phyloP scores from a whole-genome alignment of 1,140 invertebrate genomes.

The Paracyclopina nana region DNA sequence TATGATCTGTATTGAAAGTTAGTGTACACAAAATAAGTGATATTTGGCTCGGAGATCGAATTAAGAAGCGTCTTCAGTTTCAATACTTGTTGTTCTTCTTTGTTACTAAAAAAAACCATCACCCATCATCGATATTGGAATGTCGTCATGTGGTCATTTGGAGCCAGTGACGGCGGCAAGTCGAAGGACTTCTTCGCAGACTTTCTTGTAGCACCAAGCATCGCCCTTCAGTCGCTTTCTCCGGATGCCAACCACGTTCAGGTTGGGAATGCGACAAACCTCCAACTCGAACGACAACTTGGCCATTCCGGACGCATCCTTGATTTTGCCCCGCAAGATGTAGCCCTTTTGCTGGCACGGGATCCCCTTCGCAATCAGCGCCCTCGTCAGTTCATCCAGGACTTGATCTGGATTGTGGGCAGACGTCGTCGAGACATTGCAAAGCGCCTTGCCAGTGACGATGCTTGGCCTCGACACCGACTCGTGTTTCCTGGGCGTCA shows the following conservation, averaged over 20 bases:
- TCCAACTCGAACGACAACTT: slow-evolving; percentile 53
- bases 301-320: slow-evolving; percentile 31
- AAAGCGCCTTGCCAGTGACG: slow-evolving; percentile 35
- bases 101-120: too few species aligned
- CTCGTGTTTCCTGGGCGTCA: slow-evolving; percentile 42
- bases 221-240: slow-evolving; percentile 43
- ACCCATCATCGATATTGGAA: too few species aligned
- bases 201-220: slow-evolving; percentile 60
- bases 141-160: too few species aligned
- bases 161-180: too few species aligned
- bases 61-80: too few species aligned
- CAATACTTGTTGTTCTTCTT: too few species aligned
- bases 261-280: slow-evolving; percentile 37
- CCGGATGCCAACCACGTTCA: slow-evolving; percentile 27
- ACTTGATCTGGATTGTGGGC: slow-evolving; percentile 42
- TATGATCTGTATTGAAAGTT: too few species aligned
- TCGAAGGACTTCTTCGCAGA: slow-evolving; percentile 59
- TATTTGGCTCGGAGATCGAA: too few species aligned
- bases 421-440: slow-evolving; percentile 48
- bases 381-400: slow-evolving; percentile 37
- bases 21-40: too few species aligned
- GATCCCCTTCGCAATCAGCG: slow-evolving; percentile 35
- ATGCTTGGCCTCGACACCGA: background rate
- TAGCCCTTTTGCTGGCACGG: slow-evolving; percentile 30
- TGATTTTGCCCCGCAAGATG: slow-evolving; percentile 37